These are phyloP conservation scores for Saimiri boliviensis DNA, from an alignment of 2,113 vertebrate species.

Conservation along the genomic window DNA sequence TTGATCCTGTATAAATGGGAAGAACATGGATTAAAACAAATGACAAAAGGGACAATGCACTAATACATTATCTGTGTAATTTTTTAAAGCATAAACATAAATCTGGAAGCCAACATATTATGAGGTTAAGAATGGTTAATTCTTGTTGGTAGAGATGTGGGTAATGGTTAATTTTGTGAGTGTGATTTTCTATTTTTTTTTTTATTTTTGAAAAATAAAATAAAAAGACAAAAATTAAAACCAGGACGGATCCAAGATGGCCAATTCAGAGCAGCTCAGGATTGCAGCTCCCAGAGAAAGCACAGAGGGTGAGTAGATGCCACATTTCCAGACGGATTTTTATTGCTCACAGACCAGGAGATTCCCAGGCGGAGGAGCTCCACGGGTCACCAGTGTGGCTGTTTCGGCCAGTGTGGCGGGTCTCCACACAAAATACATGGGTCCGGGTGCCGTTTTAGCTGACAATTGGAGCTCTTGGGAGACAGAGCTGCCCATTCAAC, in stretches of 20 bases:
- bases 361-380: too few relatives aligned
- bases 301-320: too few relatives aligned
- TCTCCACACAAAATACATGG: too few relatives aligned
- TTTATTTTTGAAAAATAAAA: neutral
- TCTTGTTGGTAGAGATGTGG: neutral
- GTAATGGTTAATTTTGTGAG: neutral
- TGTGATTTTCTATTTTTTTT: neutral
- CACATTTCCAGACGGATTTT: too few relatives aligned
- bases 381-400: accelerated
- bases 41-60: neutral
- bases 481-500: too few relatives aligned
- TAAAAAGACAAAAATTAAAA: neutral
- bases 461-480: too few relatives aligned
- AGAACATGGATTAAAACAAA: neutral
- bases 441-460: too few relatives aligned
- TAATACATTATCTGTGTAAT: neutral
- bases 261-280: too few relatives aligned
- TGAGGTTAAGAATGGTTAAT: neutral
- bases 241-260: too few relatives aligned
- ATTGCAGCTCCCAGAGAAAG: too few relatives aligned
- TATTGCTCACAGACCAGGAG: too few relatives aligned
- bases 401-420: too few relatives aligned
- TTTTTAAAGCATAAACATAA: neutral
- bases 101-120: neutral
- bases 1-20: neutral